Percentiles rank a stretch among this genome's conserved stretches.
Evolutionary conservation across 2,113 vertebrate genomes (phyloP).

Genomic region (Chaetodon auriga): DNA sequence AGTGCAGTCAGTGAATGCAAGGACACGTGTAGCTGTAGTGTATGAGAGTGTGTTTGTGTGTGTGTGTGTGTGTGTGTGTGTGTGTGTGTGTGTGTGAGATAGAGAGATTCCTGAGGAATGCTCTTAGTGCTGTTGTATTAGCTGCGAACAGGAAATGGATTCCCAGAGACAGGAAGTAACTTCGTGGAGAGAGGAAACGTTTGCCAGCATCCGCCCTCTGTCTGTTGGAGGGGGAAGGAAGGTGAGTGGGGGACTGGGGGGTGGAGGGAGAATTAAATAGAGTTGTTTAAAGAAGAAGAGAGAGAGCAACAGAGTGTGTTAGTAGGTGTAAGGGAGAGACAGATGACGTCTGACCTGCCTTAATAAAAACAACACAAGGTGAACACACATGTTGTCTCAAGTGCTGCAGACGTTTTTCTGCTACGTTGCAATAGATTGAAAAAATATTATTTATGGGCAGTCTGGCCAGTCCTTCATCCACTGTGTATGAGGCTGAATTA

Average conservation of each 20-base stretch:
- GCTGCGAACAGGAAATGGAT: conserved; percentile 86
- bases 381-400: no score
- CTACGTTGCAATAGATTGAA: not conserved
- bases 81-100: not conserved
- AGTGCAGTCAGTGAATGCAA: not conserved
- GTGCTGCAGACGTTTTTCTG: not conserved
- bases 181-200: conserved; percentile 85
- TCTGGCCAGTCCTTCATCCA: not conserved
- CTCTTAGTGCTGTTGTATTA: conserved; percentile 70
- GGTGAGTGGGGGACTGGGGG: conserved; percentile 13
- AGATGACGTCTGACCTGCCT: conserved; percentile 3
- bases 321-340: conserved; percentile 5
- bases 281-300: conserved; percentile 47
- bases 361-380: not conserved
- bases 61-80: not conserved
- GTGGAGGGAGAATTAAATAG: conserved; percentile 23
- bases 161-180: conserved; percentile 82
- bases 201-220: conserved; percentile 87
- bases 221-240: conserved; percentile 79
- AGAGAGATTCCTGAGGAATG: conserved; percentile 65
- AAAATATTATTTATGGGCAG: not conserved
- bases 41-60: conserved; percentile 5
- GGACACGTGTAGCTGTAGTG: not conserved
- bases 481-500: not conserved
- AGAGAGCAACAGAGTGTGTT: not conserved